phyloP scores from a whole-genome alignment of 2,888 invertebrate species.

The Fissipunctia ypsillon region DNA sequence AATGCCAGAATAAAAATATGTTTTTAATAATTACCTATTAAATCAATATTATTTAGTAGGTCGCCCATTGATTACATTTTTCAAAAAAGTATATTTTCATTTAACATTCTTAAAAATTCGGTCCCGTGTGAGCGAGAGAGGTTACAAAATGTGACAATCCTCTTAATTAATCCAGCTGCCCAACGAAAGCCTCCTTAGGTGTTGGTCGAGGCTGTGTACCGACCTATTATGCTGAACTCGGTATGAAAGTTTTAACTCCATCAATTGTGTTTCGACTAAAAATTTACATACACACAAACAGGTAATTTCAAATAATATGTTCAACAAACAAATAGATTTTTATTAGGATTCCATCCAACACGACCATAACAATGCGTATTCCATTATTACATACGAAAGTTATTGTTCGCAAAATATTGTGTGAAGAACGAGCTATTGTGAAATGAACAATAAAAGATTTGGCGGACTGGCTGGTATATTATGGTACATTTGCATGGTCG shows the following conservation, averaged over 20 bases:
- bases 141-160: no score
- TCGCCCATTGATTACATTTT: no score
- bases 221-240: not conserved
- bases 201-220: not conserved
- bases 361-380: conserved; percentile 39
- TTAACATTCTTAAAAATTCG: no score
- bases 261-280: not conserved
- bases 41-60: no score
- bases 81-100: no score
- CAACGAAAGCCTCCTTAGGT: no score
- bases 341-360: conserved; percentile 45
- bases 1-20: no score
- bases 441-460: conserved; percentile 62
- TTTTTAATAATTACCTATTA: no score
- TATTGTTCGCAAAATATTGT: conserved; percentile 43
- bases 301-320: not conserved
- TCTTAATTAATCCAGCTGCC: no score
- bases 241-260: not conserved
- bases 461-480: conserved; percentile 50
- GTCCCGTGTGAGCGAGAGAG: no score
- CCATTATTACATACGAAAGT: conserved; percentile 41
- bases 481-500: conserved; percentile 73
- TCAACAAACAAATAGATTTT: conserved; percentile 12
- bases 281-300: not conserved
- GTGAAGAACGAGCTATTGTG: conserved; percentile 42